phyloP scores from a whole-genome alignment of 2,888 invertebrate genomes.

The Perdita meconis region DNA sequence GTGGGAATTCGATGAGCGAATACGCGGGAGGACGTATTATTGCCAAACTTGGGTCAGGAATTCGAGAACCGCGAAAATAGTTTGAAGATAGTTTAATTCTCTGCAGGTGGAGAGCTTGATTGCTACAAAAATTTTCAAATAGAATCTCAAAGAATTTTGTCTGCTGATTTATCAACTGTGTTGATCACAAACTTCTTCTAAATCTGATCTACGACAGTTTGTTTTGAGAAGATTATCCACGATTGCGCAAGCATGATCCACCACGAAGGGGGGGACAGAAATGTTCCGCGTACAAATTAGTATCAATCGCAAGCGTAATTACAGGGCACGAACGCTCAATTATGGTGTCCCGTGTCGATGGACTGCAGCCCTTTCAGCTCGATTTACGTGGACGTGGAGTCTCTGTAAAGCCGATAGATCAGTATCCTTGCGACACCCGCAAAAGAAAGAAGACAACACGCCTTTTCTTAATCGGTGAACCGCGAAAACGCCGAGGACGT shows the following conservation, averaged over 20 bases:
- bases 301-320: slow-evolving; percentile 53
- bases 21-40: too few relatives aligned
- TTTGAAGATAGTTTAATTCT: too few relatives aligned
- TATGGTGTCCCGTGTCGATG: slow-evolving; percentile 36
- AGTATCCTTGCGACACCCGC: slow-evolving; percentile 22
- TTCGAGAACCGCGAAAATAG: too few relatives aligned
- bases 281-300: slow-evolving; percentile 50
- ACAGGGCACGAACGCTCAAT: slow-evolving; percentile 50
- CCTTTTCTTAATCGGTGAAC: slow-evolving; percentile 63
- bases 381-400: slow-evolving; percentile 5
- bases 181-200: too few relatives aligned
- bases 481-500: slow-evolving; percentile 61
- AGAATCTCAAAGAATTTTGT: too few relatives aligned
- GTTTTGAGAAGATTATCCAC: too few relatives aligned
- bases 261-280: slow-evolving; percentile 10
- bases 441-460: slow-evolving; percentile 19
- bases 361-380: slow-evolving; percentile 11
- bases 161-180: too few relatives aligned
- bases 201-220: too few relatives aligned
- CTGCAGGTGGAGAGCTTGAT: too few relatives aligned
- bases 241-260: slow-evolving; percentile 24
- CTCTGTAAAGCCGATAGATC: slow-evolving; percentile 41
- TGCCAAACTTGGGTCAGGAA: too few relatives aligned
- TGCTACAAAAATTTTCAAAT: too few relatives aligned
- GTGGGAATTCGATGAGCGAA: background rate